Conservation (phyloP, 2,113 vertebrate genomes). For the Petrocephalus zakoni region DNA sequence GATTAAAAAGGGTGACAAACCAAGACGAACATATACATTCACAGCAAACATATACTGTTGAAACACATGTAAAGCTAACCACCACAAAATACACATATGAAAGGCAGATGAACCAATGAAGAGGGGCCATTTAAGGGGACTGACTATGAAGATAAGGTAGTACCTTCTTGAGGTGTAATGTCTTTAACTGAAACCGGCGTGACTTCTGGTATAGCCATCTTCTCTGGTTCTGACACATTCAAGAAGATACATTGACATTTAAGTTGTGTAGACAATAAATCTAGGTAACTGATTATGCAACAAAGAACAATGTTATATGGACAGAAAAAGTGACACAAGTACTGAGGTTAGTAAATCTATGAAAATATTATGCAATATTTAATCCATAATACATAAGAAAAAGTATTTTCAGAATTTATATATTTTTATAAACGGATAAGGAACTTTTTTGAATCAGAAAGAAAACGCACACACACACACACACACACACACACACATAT, state of each 20-base stretch:
- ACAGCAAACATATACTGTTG: neutral
- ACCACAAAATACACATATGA: constrained; percentile 8
- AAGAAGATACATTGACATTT: constrained; percentile 5
- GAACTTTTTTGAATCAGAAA: neutral
- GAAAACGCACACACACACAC: neutral
- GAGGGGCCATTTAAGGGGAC: neutral
- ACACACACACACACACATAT: neutral
- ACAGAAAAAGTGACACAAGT: neutral
- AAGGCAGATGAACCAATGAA: neutral
- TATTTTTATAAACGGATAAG: neutral
- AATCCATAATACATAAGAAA: neutral
- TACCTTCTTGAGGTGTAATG: neutral
- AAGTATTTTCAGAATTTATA: neutral
- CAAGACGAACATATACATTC: neutral
- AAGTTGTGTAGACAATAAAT: neutral
- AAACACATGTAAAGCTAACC: neutral
- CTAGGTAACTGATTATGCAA: neutral
- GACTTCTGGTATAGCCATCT: constrained; percentile 5
- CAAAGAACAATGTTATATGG: neutral
- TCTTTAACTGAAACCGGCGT: constrained; percentile 9
- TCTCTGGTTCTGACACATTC: neutral
- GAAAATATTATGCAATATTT: neutral
- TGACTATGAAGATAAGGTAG: neutral
- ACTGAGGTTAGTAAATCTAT: neutral
- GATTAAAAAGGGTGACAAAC: neutral